Percentiles rank a stretch among this genome's conserved stretches.
These are phyloP conservation scores for Synanthedon myopaeformis DNA, from an alignment of 2,888 invertebrate genomes.

Conservation along the genomic window DNA sequence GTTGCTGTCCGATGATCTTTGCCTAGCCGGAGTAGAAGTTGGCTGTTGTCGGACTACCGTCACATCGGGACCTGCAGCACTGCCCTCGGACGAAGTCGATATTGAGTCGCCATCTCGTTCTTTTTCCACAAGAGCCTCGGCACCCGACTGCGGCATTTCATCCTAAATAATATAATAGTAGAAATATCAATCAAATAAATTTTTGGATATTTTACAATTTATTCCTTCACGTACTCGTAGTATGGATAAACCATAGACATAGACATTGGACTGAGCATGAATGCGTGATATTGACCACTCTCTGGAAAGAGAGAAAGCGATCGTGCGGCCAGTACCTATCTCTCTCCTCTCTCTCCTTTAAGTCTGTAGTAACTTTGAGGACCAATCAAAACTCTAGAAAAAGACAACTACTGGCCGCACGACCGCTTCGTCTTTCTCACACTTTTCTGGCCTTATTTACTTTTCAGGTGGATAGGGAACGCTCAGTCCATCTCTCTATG, in stretches of 20 bases:
- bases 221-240: background rate
- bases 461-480: too few species aligned
- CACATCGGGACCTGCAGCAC: conserved; percentile 49
- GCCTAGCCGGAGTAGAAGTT: conserved; percentile 49
- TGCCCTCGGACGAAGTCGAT: conserved; percentile 50
- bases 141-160: conserved; percentile 52
- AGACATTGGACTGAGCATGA: conserved; percentile 1
- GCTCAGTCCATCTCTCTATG: too few species aligned
- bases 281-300: too few species aligned
- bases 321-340: too few species aligned
- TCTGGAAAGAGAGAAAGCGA: too few species aligned
- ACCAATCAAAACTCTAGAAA: too few species aligned
- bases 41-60: conserved; percentile 47
- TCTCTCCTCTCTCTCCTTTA: too few species aligned
- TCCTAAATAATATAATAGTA: conserved; percentile 27
- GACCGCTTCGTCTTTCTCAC: too few species aligned
- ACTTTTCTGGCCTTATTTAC: too few species aligned
- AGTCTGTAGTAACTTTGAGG: too few species aligned
- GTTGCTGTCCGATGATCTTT: conserved; percentile 70
- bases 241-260: background rate
- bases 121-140: conserved; percentile 40
- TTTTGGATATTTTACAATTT: conserved; percentile 1
- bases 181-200: conserved; percentile 3
- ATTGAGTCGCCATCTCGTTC: conserved; percentile 42
- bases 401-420: too few species aligned